Evolutionary conservation across 2,888 invertebrate genomes (phyloP).

Genomic region (Sympetrum striolatum): DNA sequence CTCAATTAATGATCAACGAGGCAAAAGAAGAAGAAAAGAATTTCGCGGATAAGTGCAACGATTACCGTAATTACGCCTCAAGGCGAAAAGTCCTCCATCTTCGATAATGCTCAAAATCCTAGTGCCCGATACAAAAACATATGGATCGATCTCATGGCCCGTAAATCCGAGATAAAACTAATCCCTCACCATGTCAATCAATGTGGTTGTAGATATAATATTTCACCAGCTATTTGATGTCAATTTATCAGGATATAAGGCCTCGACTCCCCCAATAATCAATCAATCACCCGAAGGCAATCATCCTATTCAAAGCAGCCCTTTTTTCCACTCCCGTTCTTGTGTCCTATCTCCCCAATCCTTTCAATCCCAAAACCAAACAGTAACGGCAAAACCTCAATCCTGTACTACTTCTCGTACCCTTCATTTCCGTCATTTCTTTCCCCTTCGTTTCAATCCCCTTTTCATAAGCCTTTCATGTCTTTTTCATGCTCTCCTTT

Average conservation of each 20-base stretch:
- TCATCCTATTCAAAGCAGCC: not conserved
- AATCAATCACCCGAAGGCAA: constrained; percentile 3
- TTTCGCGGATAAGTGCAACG: too few relatives aligned
- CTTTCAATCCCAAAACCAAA: not conserved
- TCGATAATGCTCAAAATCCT: not conserved
- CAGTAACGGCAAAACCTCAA: too few relatives aligned
- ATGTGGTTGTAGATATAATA: not conserved
- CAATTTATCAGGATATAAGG: constrained; percentile 1
- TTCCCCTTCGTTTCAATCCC: not conserved
- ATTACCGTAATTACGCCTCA: not conserved
- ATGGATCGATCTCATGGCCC: not conserved
- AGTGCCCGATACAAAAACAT: not conserved
- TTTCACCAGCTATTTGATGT: constrained; percentile 20
- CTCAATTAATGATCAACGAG: too few relatives aligned
- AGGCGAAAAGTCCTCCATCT: not conserved
- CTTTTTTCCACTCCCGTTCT: not conserved
- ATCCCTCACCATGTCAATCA: not conserved
- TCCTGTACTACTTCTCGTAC: not conserved
- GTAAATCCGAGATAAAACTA: constrained; percentile 15
- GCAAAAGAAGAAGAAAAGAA: too few relatives aligned
- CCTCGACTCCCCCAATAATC: not conserved
- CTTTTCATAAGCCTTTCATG: not conserved
- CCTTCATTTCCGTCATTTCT: not conserved
- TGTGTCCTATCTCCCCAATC: not conserved
- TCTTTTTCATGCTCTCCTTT: not conserved